phyloP scores from a whole-genome alignment of 2,888 invertebrate species.

The Orthosia incerta region DNA sequence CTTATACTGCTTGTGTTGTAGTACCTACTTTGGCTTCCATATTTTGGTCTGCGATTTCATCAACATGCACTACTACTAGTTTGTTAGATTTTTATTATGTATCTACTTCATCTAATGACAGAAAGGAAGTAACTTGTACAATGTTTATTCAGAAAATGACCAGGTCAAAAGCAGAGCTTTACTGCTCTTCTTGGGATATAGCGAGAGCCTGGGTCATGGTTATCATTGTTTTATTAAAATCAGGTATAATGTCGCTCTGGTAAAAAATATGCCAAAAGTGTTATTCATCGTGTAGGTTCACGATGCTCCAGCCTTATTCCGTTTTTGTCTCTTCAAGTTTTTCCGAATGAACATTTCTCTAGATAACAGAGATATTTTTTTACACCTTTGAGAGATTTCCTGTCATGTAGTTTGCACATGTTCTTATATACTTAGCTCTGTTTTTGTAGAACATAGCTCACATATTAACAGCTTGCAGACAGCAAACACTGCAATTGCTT shows the following conservation, averaged over 20 bases:
- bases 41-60: background rate
- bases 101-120: background rate
- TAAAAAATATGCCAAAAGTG: no score
- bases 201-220: no score
- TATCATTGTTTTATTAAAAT: no score
- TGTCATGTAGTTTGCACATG: slow-evolving; percentile 4
- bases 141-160: background rate
- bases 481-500: slow-evolving; percentile 68
- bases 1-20: background rate
- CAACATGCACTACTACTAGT: no score
- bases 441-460: slow-evolving; percentile 37
- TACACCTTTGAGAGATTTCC: background rate
- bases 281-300: no score
- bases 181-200: background rate
- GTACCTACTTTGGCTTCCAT: background rate
- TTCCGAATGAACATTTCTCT: background rate
- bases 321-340: background rate
- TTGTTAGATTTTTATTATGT: background rate
- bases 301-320: no score
- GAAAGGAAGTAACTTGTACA: background rate
- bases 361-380: background rate
- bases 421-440: background rate
- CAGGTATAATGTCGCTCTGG: no score
- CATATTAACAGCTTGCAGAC: slow-evolving; percentile 47
- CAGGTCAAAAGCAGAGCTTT: background rate